Conservation (phyloP, 2,888 invertebrate genomes). For the Melikaiella ostensackeni region DNA sequence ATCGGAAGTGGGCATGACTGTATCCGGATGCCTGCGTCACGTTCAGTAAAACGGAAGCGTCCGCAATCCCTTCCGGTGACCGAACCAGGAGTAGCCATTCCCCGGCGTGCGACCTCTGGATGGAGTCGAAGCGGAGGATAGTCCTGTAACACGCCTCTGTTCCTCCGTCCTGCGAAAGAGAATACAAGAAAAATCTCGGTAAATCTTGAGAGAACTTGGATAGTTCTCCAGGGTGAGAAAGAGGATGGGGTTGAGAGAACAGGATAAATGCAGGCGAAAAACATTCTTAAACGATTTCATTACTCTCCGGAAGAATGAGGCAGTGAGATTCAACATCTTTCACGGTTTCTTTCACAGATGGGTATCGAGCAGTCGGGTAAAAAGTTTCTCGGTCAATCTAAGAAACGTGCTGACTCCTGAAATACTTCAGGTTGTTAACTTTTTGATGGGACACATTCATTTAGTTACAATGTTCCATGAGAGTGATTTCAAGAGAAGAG, state of each 20-base stretch:
- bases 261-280: conserved; percentile 6
- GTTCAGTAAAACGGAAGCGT: conserved; percentile 82
- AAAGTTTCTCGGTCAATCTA: conserved; percentile 35
- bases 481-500: too few relatives aligned
- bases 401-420: conserved; percentile 34
- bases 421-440: conserved; percentile 15
- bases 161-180: conserved; percentile 79
- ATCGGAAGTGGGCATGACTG: conserved; percentile 64
- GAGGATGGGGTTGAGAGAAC: conserved; percentile 19
- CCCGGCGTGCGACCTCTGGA: conserved; percentile 81
- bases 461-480: neutral
- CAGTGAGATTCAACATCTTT: conserved; percentile 33
- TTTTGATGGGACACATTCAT: conserved; percentile 25
- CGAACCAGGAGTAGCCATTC: conserved; percentile 83
- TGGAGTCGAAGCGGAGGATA: conserved; percentile 80
- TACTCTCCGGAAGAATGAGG: conserved; percentile 28
- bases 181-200: conserved; percentile 38
- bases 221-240: conserved; percentile 21
- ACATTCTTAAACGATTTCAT: conserved; percentile 37
- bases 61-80: conserved; percentile 82
- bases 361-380: conserved; percentile 23
- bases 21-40: conserved; percentile 78
- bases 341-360: conserved; percentile 18
- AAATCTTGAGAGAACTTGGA: conserved; percentile 31
- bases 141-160: conserved; percentile 81